Percentiles rank a stretch among this genome's conserved stretches.
Conservation (phyloP, 2,113 vertebrate species). For the Microtus pennsylvanicus region DNA sequence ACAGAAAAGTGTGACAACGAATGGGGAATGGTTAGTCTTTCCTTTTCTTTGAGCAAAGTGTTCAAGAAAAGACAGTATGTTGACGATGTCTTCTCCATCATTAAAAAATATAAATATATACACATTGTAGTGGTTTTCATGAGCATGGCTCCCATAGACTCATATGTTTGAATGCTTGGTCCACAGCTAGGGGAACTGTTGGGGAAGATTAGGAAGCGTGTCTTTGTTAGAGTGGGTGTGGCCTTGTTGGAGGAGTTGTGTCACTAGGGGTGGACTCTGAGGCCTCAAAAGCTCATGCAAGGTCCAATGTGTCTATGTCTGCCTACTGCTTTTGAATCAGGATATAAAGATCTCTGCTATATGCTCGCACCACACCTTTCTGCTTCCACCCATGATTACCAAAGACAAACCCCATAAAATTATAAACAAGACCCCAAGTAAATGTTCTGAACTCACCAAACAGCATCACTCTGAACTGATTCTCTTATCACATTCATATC, state of each 20-base stretch:
- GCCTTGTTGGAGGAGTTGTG: neutral
- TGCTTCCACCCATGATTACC: neutral
- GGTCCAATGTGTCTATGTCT: neutral
- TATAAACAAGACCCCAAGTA: neutral
- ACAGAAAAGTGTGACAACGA: neutral
- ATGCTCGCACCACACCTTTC: neutral
- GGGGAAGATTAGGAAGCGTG: neutral
- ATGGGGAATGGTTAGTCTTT: neutral
- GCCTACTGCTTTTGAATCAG: neutral
- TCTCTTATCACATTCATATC: neutral
- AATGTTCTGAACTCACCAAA: neutral
- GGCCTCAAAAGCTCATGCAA: neutral
- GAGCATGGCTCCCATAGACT: neutral
- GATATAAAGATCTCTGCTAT: neutral
- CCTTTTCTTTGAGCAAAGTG: accelerated
- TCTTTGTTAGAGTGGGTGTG: neutral
- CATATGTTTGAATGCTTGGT: neutral
- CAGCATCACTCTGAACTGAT: neutral
- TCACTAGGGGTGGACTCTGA: neutral
- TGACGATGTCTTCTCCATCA: neutral
- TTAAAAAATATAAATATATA: conserved; percentile 52
- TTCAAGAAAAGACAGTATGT: neutral
- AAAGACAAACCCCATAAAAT: neutral
- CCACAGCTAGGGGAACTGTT: neutral
- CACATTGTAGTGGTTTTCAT: neutral